Evolutionary conservation across 1,140 invertebrate genomes (phyloP), one percentile per base, ranked within the genome.

Genomic region (Wasmannia auropunctata): DNA sequence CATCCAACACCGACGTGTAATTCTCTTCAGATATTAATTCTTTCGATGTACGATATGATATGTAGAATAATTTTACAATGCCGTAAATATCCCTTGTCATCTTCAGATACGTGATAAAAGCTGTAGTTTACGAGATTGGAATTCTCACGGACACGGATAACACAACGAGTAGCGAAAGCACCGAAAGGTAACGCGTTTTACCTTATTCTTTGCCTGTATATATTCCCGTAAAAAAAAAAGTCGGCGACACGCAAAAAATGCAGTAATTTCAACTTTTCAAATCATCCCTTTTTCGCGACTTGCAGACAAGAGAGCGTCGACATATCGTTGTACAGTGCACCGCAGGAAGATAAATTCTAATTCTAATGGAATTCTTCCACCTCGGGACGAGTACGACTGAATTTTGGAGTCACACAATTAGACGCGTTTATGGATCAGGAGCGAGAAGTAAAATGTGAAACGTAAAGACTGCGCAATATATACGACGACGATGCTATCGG

Each of bases 71-170:
- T 37, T 51, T 8, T 43, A 51, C 14, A n/a, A 8, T 43, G 16
- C 0, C 40, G 2, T 10, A 63, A 63, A 58, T 54, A 8, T 65
- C 10, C 34, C 40, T 34, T 84, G 2, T 1, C 28, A 3, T 37
- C 40, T 63, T 22, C 51, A 96, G 96, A 74, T 96, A 96, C 77
- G 95, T 96, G 22, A 96, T 96, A 81, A 96, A 95, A 88, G 96
- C 96, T 2, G 94, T 96, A 25, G 96, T 96, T 49, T 96, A 96
- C 89, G 96, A 96, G 93, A 95, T 96, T 81, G 96, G 96, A 60
- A 96, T 96, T 80, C 92, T 96, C 37, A 96, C 96, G 16, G 95
- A 96, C 80, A 94, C 93, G 10, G 91, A 91, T 60, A 95, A 95
- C 70, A 93, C 95, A 40, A 94, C 92, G 1, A 95, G 94, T 46